Percentiles rank a stretch among this genome's conserved stretches.
Evolutionary conservation across 1,140 invertebrate genomes (phyloP).

Genomic region (Microplitis demolitor): DNA sequence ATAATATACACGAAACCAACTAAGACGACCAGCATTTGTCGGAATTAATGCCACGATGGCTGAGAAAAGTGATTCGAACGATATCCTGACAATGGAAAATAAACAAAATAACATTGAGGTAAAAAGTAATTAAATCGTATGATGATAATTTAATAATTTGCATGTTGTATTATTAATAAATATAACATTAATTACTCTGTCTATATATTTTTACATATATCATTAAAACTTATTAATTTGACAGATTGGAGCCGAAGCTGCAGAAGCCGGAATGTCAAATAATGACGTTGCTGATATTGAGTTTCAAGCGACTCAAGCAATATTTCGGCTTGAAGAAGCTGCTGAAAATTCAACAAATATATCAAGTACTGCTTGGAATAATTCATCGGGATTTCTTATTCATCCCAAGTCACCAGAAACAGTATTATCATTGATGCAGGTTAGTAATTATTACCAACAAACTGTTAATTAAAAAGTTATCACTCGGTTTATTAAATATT

Average conservation of each 20-base stretch:
- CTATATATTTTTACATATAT: too few relatives aligned
- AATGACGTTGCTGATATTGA: slow-evolving; percentile 63
- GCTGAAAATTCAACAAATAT: slow-evolving; percentile 61
- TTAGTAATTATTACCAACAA: slow-evolving; percentile 31
- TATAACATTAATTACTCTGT: neutral
- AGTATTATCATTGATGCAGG: slow-evolving; percentile 58
- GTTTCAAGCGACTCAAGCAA: slow-evolving; percentile 71
- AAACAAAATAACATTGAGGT: slow-evolving; percentile 52
- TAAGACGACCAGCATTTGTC: slow-evolving; percentile 24
- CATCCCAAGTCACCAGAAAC: slow-evolving; percentile 51
- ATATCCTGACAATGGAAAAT: slow-evolving; percentile 54
- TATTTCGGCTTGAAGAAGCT: slow-evolving; percentile 68
- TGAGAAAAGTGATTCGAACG: slow-evolving; percentile 50
- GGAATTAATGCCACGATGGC: slow-evolving; percentile 62
- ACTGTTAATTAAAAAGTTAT: too few relatives aligned
- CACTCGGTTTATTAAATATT: too few relatives aligned
- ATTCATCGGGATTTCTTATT: slow-evolving; percentile 54
- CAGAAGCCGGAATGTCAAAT: slow-evolving; percentile 35
- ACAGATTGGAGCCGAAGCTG: slow-evolving; percentile 55
- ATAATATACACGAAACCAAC: too few relatives aligned
- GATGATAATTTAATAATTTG: neutral
- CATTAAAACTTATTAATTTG: slow-evolving; percentile 40
- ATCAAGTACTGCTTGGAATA: slow-evolving; percentile 59
- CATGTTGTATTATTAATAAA: neutral
- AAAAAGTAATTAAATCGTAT: slow-evolving; percentile 21